These are phyloP conservation scores for Zoroaster sp. DNA, from an alignment of 53 echinoderm and acorn worm species.

Conservation along the genomic window DNA sequence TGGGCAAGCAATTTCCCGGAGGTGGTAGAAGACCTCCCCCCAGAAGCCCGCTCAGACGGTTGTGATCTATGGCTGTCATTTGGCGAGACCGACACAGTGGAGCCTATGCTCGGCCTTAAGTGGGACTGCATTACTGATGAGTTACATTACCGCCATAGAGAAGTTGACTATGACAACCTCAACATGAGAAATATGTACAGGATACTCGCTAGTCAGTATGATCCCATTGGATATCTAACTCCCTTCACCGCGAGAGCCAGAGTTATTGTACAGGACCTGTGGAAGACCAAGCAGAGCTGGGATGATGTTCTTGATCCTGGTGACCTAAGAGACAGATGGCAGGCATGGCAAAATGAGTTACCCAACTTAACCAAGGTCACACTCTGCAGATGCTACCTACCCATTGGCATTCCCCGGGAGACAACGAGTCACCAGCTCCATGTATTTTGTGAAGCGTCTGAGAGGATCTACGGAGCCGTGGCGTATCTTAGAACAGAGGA, in stretches of 20 bases:
- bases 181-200: conserved; percentile 31
- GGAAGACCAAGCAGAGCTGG: conserved; percentile 9
- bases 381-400: not conserved
- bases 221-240: conserved; percentile 11
- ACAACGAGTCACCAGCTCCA: not conserved
- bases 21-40: not conserved
- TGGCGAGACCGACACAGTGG: not conserved
- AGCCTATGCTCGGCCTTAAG: not conserved
- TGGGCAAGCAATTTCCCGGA: conserved; percentile 9
- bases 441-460: conserved; percentile 28
- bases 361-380: not conserved
- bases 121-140: conserved; percentile 3
- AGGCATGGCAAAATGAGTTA: conserved; percentile 14
- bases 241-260: conserved; percentile 22
- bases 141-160: conserved; percentile 10
- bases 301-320: not conserved
- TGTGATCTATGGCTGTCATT: not conserved
- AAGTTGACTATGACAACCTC: not conserved
- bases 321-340: conserved; percentile 6
- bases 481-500: not conserved
- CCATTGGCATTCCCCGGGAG: not conserved
- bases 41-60: not conserved
- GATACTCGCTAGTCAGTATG: conserved; percentile 34
- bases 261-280: conserved; percentile 28
- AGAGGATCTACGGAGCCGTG: conserved; percentile 18